phyloP scores from a whole-genome alignment of 2,113 vertebrate species.

The Thomomys bottae region DNA sequence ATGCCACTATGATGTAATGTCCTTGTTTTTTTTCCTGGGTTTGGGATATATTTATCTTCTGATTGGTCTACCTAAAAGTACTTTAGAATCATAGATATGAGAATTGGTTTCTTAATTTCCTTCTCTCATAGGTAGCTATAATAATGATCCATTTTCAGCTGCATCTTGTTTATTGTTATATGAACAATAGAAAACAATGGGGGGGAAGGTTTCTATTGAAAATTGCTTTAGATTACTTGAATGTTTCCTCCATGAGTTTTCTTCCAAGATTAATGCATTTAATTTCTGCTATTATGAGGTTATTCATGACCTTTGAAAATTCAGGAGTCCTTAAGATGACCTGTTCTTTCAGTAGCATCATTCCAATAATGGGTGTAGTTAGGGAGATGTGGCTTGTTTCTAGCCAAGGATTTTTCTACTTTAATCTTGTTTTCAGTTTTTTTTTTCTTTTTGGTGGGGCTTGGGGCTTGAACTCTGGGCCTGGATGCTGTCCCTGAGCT shows the following conservation, averaged over 20 bases:
- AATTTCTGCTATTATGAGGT: conserved; percentile 52
- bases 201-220: conserved; percentile 40
- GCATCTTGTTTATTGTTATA: neutral
- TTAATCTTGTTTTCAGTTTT: conserved; percentile 39
- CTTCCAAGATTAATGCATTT: conserved; percentile 49
- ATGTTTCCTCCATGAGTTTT: conserved; percentile 38
- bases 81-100: conserved; percentile 8
- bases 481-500: no score
- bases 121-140: neutral
- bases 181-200: conserved; percentile 45
- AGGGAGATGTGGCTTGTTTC: conserved; percentile 14
- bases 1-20: neutral
- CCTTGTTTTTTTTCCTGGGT: neutral
- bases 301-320: conserved; percentile 58
- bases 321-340: conserved; percentile 29
- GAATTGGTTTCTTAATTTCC: neutral
- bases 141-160: conserved; percentile 25
- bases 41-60: neutral
- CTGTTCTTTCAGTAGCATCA: conserved; percentile 8
- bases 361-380: conserved; percentile 20
- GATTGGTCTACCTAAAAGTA: neutral
- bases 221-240: conserved; percentile 31
- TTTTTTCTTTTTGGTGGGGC: neutral
- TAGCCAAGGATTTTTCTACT: neutral
- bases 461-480: no score